Evolutionary conservation across 2,797 vertebrate species (phyloP).

Genomic region (Spea hammondii): DNA sequence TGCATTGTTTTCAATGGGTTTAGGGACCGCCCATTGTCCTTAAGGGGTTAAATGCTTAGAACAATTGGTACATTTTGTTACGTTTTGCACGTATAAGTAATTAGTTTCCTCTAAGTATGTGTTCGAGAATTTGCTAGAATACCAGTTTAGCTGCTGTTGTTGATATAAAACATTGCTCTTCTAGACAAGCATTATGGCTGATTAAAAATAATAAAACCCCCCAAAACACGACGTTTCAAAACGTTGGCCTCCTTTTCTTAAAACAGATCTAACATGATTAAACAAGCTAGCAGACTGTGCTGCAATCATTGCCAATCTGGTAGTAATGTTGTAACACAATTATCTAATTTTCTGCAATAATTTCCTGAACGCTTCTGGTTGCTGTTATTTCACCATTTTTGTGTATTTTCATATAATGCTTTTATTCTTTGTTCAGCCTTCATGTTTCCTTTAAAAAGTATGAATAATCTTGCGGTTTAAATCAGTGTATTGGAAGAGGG

Average conservation of each 20-base stretch:
- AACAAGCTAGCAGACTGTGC: slow-evolving; percentile 54
- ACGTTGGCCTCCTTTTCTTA: slow-evolving; percentile 16
- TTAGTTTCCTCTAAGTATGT: neutral
- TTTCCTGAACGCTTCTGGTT: slow-evolving; percentile 60
- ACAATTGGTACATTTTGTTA: too few species aligned
- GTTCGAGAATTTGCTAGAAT: slow-evolving; percentile 4
- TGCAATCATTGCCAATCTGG: slow-evolving; percentile 57
- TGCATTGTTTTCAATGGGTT: too few species aligned
- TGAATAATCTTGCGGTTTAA: slow-evolving; percentile 43
- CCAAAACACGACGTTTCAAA: neutral
- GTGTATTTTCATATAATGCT: slow-evolving; percentile 51
- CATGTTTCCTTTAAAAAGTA: slow-evolving; percentile 53
- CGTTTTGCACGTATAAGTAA: too few species aligned
- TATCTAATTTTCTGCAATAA: slow-evolving; percentile 65
- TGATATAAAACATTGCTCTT: slow-evolving; percentile 12
- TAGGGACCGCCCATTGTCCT: too few species aligned
- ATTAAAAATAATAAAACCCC: slow-evolving; percentile 44
- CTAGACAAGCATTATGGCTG: slow-evolving; percentile 20
- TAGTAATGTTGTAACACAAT: slow-evolving; percentile 56
- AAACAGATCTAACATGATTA: slow-evolving; percentile 45
- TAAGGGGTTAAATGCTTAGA: too few species aligned
- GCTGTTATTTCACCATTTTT: slow-evolving; percentile 47
- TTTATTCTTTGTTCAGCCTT: slow-evolving; percentile 45
- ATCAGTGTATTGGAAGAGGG: slow-evolving; percentile 18
- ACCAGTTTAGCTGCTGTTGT: slow-evolving; percentile 3